Evolutionary conservation across 2,113 vertebrate genomes (phyloP), one percentile per base, ranked within the genome.

Genomic region (Piaya cayana): DNA sequence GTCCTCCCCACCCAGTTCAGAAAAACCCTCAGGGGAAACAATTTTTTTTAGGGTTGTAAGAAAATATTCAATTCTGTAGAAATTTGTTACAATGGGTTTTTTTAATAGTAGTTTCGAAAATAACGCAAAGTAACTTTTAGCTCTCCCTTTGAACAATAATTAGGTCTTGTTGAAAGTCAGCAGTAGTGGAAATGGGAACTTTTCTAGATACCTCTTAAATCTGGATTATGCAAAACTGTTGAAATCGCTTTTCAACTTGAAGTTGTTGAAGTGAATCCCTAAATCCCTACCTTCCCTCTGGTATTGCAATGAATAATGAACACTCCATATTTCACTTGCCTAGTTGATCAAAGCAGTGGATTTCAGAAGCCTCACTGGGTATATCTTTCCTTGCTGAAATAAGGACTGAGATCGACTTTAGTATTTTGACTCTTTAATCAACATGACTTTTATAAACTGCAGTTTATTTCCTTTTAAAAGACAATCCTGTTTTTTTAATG

Each of bases 301-400:
- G 53, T 90, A 89, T 81, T 88, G 77, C 42, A 75, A 49, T 71
- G 77, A 86, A 67, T 89, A 91, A 93, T 62, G 86, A 90, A 63
- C 65, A 64, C 23, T 91, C 76, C 6, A 3, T 84, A 83, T 94
- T 97, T 92, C 83, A 68, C 43, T 75, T 88, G 69, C 53, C 30
- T 88, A 60, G 32, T 21, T 96, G 94, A 94, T 94, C 83, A 93
- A 89, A 94, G 72, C 39, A 68, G 74, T 71, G 62, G 62, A 89
- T 92, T 92, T 93, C 88, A 72, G 65, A 84, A 89, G 19, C 87
- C 92, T 95, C 72, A 21, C 56, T 71, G 86, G 74, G 55, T n/a
- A 42, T 65, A 78, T 75, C 36, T 83, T 86, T 80, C 29, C 64
- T 92, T 86, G 43, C 39, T 82, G 86, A 92, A 93, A 84, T 50